These are phyloP conservation scores for Pimephales promelas DNA, from an alignment of 2,113 vertebrate genomes.

Conservation along the genomic window DNA sequence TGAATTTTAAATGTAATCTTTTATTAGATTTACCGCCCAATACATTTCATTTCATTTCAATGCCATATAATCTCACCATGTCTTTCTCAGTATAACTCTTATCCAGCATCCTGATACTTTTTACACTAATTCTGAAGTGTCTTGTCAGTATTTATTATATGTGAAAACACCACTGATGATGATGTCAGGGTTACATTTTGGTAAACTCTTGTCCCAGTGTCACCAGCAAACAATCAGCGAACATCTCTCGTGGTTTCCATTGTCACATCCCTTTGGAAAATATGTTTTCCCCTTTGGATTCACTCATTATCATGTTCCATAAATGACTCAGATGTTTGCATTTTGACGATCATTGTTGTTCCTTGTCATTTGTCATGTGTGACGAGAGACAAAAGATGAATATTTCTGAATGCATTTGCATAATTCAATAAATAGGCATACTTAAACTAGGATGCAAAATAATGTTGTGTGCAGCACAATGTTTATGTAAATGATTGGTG, in stretches of 20 bases:
- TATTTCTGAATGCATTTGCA: constrained; percentile 52
- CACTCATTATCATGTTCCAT: constrained; percentile 47
- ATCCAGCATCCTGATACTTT: neutral
- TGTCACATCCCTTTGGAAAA: constrained; percentile 30
- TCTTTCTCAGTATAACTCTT: neutral
- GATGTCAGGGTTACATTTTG: constrained; percentile 3
- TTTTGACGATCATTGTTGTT: constrained; percentile 42
- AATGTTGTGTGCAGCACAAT: constrained; percentile 65
- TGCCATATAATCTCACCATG: neutral
- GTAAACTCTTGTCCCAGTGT: neutral
- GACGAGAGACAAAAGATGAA: constrained; percentile 44
- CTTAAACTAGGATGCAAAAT: constrained; percentile 57
- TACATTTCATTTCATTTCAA: neutral
- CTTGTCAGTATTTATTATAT: neutral
- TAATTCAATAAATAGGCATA: constrained; percentile 61
- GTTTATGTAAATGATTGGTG: constrained; percentile 68
- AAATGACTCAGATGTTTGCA: constrained; percentile 50
- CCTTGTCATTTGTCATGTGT: constrained; percentile 38
- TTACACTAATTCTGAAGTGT: neutral
- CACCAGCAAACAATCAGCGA: neutral
- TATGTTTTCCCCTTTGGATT: constrained; percentile 27
- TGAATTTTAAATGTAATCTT: neutral
- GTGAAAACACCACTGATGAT: constrained; percentile 9
- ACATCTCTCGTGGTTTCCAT: neutral
- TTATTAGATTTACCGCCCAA: neutral